Percentiles rank a stretch among this genome's conserved stretches.
Conservation (phyloP, 2,797 vertebrate genomes). For the Notoglanidium macrostoma region DNA sequence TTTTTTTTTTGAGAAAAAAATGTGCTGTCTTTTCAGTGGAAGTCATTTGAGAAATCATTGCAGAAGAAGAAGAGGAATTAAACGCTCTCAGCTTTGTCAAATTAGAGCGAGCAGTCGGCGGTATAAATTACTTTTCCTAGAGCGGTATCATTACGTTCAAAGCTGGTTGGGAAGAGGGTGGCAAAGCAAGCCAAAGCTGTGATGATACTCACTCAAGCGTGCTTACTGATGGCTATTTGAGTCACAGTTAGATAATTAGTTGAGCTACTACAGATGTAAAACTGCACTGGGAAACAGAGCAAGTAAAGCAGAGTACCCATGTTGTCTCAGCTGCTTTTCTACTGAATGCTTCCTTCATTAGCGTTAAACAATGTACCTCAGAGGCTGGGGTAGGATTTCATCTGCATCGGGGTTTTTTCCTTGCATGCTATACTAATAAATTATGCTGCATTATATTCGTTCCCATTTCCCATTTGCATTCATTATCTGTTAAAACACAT, state of each 20-base stretch:
- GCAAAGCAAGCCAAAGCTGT: slow-evolving; percentile 36
- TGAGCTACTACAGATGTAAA: slow-evolving; percentile 37
- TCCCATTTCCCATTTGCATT: slow-evolving; percentile 12
- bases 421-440: slow-evolving; percentile 18
- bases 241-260: slow-evolving; percentile 46
- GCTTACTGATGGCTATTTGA: slow-evolving; percentile 45
- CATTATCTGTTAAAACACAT: slow-evolving; percentile 22
- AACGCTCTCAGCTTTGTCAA: slow-evolving; percentile 47
- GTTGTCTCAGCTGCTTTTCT: slow-evolving; percentile 19
- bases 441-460: not conserved
- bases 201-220: slow-evolving; percentile 42
- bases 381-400: slow-evolving; percentile 21
- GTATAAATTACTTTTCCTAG: slow-evolving; percentile 51
- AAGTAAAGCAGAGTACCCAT: not conserved
- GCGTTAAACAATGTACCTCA: slow-evolving; percentile 8
- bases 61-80: slow-evolving; percentile 38
- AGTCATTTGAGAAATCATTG: slow-evolving; percentile 56
- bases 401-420: slow-evolving; percentile 1
- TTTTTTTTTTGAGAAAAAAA: slow-evolving; percentile 32
- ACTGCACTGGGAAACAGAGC: slow-evolving; percentile 32
- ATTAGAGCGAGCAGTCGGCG: slow-evolving; percentile 41
- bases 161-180: slow-evolving; percentile 14
- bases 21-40: slow-evolving; percentile 33
- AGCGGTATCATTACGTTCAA: slow-evolving; percentile 35
- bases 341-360: slow-evolving; percentile 27